Conservation (phyloP, 2,888 invertebrate species). For the Rhingia rostrata region DNA sequence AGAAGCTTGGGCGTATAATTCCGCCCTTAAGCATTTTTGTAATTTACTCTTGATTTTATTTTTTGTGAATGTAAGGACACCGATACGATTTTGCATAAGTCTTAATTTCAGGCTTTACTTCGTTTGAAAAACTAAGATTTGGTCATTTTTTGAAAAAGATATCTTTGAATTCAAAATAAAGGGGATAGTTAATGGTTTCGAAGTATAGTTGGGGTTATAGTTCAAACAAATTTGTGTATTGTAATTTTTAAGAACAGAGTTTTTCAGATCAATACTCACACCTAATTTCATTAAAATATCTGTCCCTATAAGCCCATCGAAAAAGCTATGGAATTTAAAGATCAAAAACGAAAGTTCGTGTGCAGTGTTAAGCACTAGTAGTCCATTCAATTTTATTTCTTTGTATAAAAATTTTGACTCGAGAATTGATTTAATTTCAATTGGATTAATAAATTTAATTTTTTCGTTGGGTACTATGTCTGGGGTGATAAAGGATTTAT, state of each 20-base stretch:
- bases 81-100: too few species aligned
- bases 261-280: slow-evolving; percentile 17
- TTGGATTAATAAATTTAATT: background rate
- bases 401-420: background rate
- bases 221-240: background rate
- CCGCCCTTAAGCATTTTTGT: too few species aligned
- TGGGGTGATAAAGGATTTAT: slow-evolving; percentile 12
- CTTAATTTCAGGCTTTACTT: too few species aligned
- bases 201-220: too few species aligned
- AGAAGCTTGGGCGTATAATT: too few species aligned
- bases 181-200: too few species aligned
- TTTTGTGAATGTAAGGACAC: too few species aligned
- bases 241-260: slow-evolving; percentile 4
- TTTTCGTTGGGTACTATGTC: background rate
- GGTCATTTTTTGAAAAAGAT: too few species aligned
- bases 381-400: background rate
- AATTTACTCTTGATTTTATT: too few species aligned
- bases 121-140: too few species aligned
- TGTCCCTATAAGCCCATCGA: slow-evolving; percentile 11
- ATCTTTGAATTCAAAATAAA: too few species aligned
- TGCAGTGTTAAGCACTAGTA: background rate
- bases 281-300: slow-evolving; percentile 10
- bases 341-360: slow-evolving; percentile 1
- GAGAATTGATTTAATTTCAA: background rate
- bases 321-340: slow-evolving; percentile 13